Evolutionary conservation across 2,113 vertebrate species (phyloP).

Genomic region (Leuciscus idus): DNA sequence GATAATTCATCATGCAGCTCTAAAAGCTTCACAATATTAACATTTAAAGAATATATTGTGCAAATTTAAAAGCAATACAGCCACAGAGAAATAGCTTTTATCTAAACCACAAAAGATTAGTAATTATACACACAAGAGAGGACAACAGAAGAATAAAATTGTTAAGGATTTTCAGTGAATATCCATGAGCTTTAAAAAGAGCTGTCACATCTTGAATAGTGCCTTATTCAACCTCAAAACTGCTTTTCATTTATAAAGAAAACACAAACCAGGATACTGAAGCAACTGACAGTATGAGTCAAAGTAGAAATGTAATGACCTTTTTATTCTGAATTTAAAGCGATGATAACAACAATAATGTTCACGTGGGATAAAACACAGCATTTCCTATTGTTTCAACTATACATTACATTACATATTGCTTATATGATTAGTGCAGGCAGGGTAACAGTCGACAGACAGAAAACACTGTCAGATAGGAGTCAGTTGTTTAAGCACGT

Average conservation of each 20-base stretch:
- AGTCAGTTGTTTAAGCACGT: too few species aligned
- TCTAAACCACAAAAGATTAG: slow-evolving; percentile 15
- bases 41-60: background rate
- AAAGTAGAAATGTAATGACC: slow-evolving; percentile 16
- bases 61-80: background rate
- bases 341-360: background rate
- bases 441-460: background rate
- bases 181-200: slow-evolving; percentile 28
- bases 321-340: background rate
- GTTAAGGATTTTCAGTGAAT: background rate
- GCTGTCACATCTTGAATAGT: background rate
- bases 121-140: slow-evolving; percentile 9
- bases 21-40: slow-evolving; percentile 21
- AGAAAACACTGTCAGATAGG: too few species aligned
- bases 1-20: background rate
- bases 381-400: background rate
- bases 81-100: background rate
- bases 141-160: slow-evolving; percentile 15
- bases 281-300: background rate
- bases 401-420: background rate
- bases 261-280: slow-evolving; percentile 6
- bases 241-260: slow-evolving; percentile 13
- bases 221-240: slow-evolving; percentile 17
- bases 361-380: background rate
- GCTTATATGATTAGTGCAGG: background rate